Evolutionary conservation across 2,113 vertebrate genomes (phyloP).

Genomic region (Psittacus erithacus): DNA sequence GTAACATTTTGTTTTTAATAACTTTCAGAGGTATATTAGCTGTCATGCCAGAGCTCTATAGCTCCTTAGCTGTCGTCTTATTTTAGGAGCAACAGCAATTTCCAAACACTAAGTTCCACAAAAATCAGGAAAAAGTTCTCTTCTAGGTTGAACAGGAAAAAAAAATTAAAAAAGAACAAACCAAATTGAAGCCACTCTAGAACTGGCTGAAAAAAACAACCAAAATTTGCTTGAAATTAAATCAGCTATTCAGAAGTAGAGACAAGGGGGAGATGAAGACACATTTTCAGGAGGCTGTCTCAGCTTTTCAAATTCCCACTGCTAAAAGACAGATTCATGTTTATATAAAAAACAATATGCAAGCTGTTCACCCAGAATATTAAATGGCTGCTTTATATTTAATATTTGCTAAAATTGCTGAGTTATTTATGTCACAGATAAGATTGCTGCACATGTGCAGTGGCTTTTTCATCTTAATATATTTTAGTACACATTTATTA

Average conservation of each 20-base stretch:
- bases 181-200: not conserved
- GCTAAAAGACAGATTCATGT: constrained; percentile 26
- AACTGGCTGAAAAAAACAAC: not conserved
- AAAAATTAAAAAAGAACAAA: not conserved
- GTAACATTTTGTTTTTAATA: constrained; percentile 35
- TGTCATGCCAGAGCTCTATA: constrained; percentile 6
- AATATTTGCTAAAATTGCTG: constrained; percentile 40
- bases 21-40: not conserved
- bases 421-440: constrained; percentile 19
- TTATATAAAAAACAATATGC: constrained; percentile 48
- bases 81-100: not conserved
- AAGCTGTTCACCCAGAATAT: constrained; percentile 40
- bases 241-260: not conserved
- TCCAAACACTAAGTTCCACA: not conserved
- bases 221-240: not conserved
- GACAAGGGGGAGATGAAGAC: not conserved
- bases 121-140: not conserved
- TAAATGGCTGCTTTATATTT: constrained; percentile 10
- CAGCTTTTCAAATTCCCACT: not conserved
- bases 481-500: constrained; percentile 6
- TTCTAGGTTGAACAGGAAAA: not conserved
- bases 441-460: not conserved
- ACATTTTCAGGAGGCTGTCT: not conserved
- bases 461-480: not conserved
- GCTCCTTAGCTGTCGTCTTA: not conserved